Percentiles rank a stretch among this genome's conserved stretches.
Evolutionary conservation across 2,797 vertebrate genomes (phyloP).

Genomic region (Percopsis omiscomaycus): DNA sequence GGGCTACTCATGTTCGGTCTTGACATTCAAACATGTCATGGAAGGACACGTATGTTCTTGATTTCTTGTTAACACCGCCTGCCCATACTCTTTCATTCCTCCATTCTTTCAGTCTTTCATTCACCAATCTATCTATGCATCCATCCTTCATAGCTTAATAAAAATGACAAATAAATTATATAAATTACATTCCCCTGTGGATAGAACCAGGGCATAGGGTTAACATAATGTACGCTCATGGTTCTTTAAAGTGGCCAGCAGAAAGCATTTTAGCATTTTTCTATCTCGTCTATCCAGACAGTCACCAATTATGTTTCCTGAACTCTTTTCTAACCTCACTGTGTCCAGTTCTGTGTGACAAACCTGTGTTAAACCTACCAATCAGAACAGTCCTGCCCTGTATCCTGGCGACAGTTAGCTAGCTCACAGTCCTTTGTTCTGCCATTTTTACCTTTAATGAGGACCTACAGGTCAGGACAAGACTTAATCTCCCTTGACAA

Average conservation of each 20-base stretch:
- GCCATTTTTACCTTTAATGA: slow-evolving; percentile 8
- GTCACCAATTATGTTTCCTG: no score
- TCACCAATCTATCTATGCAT: not conserved
- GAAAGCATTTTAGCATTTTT: not conserved
- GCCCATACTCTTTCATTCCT: not conserved
- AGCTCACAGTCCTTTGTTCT: not conserved
- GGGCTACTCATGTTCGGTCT: slow-evolving; percentile 16
- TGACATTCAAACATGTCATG: slow-evolving; percentile 33
- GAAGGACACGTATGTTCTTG: slow-evolving; percentile 6
- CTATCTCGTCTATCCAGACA: not conserved
- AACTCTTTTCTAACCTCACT: not conserved
- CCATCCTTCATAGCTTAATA: no score
- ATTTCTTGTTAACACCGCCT: not conserved
- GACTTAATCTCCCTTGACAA: not conserved
- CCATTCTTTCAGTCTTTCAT: not conserved
- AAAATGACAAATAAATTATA: no score
- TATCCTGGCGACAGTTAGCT: not conserved
- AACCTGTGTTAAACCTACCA: slow-evolving; percentile 14
- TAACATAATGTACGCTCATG: no score
- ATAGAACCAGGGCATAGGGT: no score
- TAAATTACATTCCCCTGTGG: no score
- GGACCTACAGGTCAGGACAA: slow-evolving; percentile 13
- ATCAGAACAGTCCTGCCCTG: slow-evolving; percentile 1
- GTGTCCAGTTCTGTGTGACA: not conserved
- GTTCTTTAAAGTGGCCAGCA: not conserved